A percentile compares a stretch with the other conserved stretches of the same genome.
These are phyloP conservation scores for Cataglyphis rosenhaueri DNA, from an alignment of 2,888 invertebrate species.

Conservation along the genomic window DNA sequence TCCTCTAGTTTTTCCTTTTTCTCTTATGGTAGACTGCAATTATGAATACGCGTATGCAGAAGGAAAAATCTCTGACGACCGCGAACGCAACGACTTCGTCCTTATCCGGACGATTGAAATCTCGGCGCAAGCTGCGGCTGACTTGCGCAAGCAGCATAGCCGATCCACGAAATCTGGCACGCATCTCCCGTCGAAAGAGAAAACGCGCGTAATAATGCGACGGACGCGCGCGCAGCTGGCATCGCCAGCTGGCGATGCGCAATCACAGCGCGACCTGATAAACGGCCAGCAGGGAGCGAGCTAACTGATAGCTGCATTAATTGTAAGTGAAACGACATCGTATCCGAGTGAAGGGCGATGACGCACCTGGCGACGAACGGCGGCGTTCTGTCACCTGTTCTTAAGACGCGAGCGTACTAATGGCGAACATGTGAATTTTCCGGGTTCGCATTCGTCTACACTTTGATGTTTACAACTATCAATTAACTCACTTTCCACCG, in stretches of 20 bases:
- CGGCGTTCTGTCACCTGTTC: constrained; percentile 63
- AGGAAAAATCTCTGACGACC: background rate
- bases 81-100: background rate
- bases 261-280: constrained; percentile 31
- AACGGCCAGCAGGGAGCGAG: constrained; percentile 10
- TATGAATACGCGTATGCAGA: background rate
- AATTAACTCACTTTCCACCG: constrained; percentile 11
- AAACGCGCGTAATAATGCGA: constrained; percentile 63
- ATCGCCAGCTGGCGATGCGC: constrained; percentile 67
- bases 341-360: constrained; percentile 48
- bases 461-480: background rate
- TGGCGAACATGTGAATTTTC: constrained; percentile 14
- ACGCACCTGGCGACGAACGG: constrained; percentile 59
- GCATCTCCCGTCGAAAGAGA: constrained; percentile 74
- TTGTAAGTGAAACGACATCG: constrained; percentile 72
- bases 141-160: constrained; percentile 62
- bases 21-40: background rate
- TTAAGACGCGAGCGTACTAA: constrained; percentile 1
- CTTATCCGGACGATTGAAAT: constrained; percentile 28
- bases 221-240: constrained; percentile 66
- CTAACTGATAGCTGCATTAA: constrained; percentile 77
- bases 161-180: constrained; percentile 70
- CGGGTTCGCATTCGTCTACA: background rate
- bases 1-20: background rate
- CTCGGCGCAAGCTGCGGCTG: constrained; percentile 15